Base-by-base conservation (phyloP, 2,888 invertebrate species). In the Psylliodes chrysocephalus region DNA sequence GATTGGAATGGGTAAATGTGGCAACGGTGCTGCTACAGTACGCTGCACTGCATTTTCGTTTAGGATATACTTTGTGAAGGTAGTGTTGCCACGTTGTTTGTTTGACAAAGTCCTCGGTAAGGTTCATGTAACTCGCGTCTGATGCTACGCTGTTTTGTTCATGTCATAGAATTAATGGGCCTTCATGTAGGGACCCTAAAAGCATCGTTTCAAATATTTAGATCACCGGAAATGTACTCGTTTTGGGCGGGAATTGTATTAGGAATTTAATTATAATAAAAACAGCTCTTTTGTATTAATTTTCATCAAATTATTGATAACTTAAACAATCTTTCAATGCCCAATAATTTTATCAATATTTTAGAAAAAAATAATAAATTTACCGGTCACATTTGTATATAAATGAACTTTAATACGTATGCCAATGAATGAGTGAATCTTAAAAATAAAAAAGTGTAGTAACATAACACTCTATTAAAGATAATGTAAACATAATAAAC, bases 1-100 rank as follows among this genome's bases (percentile, higher is more conserved):
- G 81, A 81, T 81, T 81, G 75, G 75, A 75, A 73, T 64, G 70
- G 69, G 44, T 66, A 63, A 64, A 74, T 61, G 64, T 73, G 81
- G 80, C 81, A 81, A 80, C 80, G 64, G 38, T 68, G 81, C 75
- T 69, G 78, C 78, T 77, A 79, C 78, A 79, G 77, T 79, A 80
- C 77, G 79, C 79, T 79, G 80, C 79, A 80, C 77, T 79, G 75
- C 71, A 73, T 75, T 75, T 60, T 64, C 60, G 60, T 56, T 66
- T 66, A 46, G 63, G 63, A 60, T 55, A 62, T 60, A 63, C 57
- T 60, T 59, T 55, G 60, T 61, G 30, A 63, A 59, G 60, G 46
- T 54, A 40, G 55, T 60, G 66, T 66, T 63, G 66, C 63, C 66
- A 46, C 55, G 47, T 52, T 35, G 60, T 60, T 51, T 64, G 52